Conservation (phyloP, 2,113 vertebrate genomes). For the Eretmochelys imbricata region DNA sequence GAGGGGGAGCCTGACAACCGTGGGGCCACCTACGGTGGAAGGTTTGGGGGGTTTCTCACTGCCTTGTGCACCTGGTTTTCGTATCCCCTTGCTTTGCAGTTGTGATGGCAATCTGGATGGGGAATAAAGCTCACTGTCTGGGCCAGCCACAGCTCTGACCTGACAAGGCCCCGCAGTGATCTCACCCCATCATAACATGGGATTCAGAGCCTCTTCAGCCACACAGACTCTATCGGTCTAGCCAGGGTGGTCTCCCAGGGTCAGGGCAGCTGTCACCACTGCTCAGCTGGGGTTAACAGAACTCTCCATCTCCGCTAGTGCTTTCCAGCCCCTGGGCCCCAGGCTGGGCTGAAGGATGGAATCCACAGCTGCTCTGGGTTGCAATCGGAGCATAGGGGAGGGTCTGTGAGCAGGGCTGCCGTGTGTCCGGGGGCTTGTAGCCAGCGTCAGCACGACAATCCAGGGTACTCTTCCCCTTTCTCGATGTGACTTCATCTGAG, state of each 20-base stretch:
- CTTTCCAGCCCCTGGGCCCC: too few species aligned
- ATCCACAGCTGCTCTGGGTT: background rate
- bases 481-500: background rate
- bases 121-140: background rate
- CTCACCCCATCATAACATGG: background rate
- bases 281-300: background rate
- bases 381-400: background rate
- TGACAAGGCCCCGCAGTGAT: too few species aligned
- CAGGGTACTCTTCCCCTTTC: background rate
- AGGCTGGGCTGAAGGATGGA: background rate
- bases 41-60: background rate
- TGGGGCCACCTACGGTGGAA: background rate
- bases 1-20: too few species aligned
- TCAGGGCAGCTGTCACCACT: too few species aligned
- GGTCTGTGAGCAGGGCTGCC: background rate
- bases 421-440: too few species aligned
- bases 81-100: background rate
- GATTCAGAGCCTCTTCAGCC: background rate
- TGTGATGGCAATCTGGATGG: background rate
- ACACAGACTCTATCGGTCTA: background rate
- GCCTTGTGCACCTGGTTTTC: background rate
- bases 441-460: background rate
- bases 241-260: background rate
- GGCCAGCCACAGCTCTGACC: too few species aligned
- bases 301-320: background rate